Evolutionary conservation across 2,797 vertebrate species (phyloP).

Genomic region (Amniataba percoides): DNA sequence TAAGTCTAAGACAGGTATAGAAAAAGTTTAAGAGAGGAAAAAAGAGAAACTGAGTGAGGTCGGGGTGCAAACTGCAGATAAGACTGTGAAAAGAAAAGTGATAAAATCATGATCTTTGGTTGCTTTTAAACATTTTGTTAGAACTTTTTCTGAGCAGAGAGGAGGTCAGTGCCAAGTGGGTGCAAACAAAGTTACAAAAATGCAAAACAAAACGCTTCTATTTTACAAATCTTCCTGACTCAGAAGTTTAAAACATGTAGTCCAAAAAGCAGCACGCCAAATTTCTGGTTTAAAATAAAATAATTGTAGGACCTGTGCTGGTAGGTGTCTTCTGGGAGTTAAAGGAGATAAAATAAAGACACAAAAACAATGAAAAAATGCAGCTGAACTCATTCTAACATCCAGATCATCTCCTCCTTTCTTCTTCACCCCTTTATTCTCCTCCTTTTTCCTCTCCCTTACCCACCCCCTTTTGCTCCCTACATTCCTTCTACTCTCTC

Average conservation of each 20-base stretch:
- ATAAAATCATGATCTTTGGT: background rate
- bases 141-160: background rate
- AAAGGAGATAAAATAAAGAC: constrained; percentile 16
- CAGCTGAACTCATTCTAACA: constrained; percentile 5
- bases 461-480: constrained; percentile 36
- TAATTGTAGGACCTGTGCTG: background rate
- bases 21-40: background rate
- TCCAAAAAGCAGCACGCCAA: background rate
- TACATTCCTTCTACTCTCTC: constrained; percentile 46
- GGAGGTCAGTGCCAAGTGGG: background rate
- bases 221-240: background rate
- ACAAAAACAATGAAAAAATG: constrained; percentile 5
- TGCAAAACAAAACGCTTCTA: background rate
- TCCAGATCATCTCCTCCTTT: background rate
- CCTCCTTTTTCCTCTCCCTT: constrained; percentile 10
- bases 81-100: background rate
- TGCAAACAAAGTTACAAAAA: too few species aligned
- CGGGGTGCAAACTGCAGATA: background rate
- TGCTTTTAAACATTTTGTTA: background rate
- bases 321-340: background rate
- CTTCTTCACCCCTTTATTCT: constrained; percentile 14
- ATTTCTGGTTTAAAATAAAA: background rate
- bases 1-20: too few species aligned
- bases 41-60: background rate
- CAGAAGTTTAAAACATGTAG: background rate